A percentile compares a stretch with the other conserved stretches of the same genome.
Evolutionary conservation across 2,113 vertebrate species (phyloP).

Genomic region (Rhynchomys soricoides): DNA sequence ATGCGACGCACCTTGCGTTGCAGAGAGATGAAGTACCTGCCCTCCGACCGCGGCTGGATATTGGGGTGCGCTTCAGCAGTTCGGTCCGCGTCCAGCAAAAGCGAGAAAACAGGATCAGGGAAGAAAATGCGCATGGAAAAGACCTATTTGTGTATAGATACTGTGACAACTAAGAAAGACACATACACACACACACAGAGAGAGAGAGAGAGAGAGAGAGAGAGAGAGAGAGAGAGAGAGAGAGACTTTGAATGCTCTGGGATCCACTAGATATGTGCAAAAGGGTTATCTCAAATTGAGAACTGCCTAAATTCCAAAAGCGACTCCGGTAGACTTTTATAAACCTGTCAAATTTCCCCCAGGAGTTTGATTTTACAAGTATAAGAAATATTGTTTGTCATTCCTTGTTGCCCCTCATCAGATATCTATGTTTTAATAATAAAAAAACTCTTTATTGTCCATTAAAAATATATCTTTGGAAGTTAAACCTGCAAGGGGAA

Average conservation of each 20-base stretch:
- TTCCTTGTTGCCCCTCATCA: background rate
- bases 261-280: background rate
- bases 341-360: background rate
- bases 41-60: background rate
- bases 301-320: background rate
- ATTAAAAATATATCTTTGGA: conserved; percentile 7
- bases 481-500: background rate
- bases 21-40: background rate
- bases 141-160: background rate
- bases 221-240: too few relatives aligned
- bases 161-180: background rate
- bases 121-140: background rate
- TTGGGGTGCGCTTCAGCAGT: background rate
- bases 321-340: background rate
- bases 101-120: background rate
- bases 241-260: background rate
- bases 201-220: too few relatives aligned
- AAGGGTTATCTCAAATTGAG: background rate
- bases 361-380: conserved; percentile 8
- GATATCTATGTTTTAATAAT: background rate
- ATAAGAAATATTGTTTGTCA: background rate
- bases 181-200: background rate
- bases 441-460: background rate
- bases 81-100: conserved; percentile 57
- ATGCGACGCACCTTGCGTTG: background rate